Base-by-base conservation (phyloP, 2,888 invertebrate genomes). In the Hipparchia semele region DNA sequence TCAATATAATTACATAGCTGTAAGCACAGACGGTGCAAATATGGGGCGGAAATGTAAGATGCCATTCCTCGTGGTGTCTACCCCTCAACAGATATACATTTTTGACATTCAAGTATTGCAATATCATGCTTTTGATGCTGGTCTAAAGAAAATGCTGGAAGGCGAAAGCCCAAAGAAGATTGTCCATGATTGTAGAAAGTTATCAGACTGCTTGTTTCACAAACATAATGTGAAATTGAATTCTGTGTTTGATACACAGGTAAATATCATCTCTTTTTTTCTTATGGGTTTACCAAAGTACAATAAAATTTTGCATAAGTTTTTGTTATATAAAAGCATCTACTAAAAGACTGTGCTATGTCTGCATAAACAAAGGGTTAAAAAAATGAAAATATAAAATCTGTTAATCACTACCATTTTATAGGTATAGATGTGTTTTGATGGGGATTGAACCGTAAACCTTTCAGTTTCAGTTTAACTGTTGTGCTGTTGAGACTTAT, bases 221-320 rank as follows among this genome's bases (percentile, higher is more conserved):
- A 94, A 95, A 80, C 95, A 95, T 82, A 88, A 91, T 83, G 91
- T 95, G 10, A 90, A 92, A 78, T 83, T 95, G 69, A 85, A 88
- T 73, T 95, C 95, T 79, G 90, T 96, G 58, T 95, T 95, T 92
- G 96, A 96, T 82, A 95, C 95, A 75, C 94, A 95, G 90, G 94
- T 94, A 66, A 64, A 56, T 49, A 49, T 49, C 8, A 49, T 49
- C 39, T 39, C 5, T 39, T 4, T 39, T 39, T 39, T 39, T 39
- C 5, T 39, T 39, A 39, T 39, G 2, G 39, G 39, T 4, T 39
- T 39, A 39, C 39, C 39, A 39, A 39, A 49, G 1, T 6, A 49
- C 8, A 49, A 23, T 23, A 49, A 7, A 49, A 49, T 49, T 46
- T 46, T 49, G 49, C 46, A 6, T 46, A 46, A 46, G 46, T 46